Evolutionary conservation across 2,797 vertebrate species (phyloP), one percentile per base, ranked within the genome.

Genomic region (Cirrhinus molitorella): DNA sequence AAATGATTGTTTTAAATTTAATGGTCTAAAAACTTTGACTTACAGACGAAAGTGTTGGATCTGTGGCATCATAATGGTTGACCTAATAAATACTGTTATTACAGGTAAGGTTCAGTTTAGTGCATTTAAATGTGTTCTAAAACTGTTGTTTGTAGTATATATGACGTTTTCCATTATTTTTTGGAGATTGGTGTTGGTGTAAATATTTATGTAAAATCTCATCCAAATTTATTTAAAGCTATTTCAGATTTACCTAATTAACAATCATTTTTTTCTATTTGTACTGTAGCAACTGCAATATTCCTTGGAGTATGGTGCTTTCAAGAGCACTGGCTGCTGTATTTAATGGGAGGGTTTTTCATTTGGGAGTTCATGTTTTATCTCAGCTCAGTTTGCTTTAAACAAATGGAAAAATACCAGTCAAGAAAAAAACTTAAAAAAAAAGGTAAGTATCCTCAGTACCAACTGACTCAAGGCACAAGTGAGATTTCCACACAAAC

Each of bases 21-120:
- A 80, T 14, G 21, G 4, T 72, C 16, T 59, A 21, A 59, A 40
- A 55, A 0, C 7, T n/a, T 66, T 53, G n/a, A 43, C 7, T 80
- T 83, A 55, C 87, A 83, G 93, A 90, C 90, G 91, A 43, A 85
- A 17, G 71, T 34, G 71, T 17, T n/a, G 17, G 11, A 28, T n/a
- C 37, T 81, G 14, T 75, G 31, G 43, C 12, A 9, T 78, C 8
- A 25, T 75, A 78, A 7, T 68, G 2, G 23, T 73, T 67, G 40
- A 55, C 70, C 14, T 81, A n/a, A 45, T 45, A 2, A 78, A 83
- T 14, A 21, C 75, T 31, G 17, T 28, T 31, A 61, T 81, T 59
- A 81, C 84, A 80, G 53, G 86, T 87, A 85, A 83, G 80, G n/a
- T 79, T 66, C n/a, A 5, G 21, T 40, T 61, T 65, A 14, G 34